Evolutionary conservation across 2,113 vertebrate species (phyloP), one percentile per base, ranked within the genome.

Genomic region (Marmota monax): DNA sequence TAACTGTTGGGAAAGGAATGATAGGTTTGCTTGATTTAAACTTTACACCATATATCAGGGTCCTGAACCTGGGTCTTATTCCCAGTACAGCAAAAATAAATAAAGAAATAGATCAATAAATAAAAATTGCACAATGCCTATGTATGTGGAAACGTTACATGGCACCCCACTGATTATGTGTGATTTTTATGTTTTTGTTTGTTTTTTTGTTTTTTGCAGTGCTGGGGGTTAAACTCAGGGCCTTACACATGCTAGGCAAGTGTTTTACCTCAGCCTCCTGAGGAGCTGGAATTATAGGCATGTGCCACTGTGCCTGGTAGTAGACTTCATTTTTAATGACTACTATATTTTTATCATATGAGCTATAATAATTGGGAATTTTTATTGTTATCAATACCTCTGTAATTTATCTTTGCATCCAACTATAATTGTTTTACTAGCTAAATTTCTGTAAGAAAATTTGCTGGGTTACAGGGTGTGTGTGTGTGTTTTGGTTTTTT

Each of bases 321-420:
- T 69, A n/a, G 74, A 78, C 34, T 89, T 94, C 16, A 74, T 80
- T 89, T 88, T 84, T 84, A 85, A 70, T 93, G 73, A 6, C 42
- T 92, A 8, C 25, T 89, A 17, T 72, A 82, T 95, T 85, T 45
- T 84, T 3, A 48, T 67, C 12, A n/a, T 27, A 42, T 51, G 20
- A 25, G 5, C 58, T 53, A 34, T 77, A 84, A 58, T 79, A 95
- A 58, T 70, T 76, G 85, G 48, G 34, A 92, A 34, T 67, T 85
- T 88, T 69, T 67, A 73, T 89, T 79, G 37, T 23, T 79, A 32
- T 61, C 5, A 1, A 25, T 9, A 86, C 2, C 70, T 51, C 29
- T 85, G 12, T 90, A 93, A 67, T 82, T 48, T 90, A 0, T 51
- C 9, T 92, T 90, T 82, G 48, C 22, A 92, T 3, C 72, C 32